Evolutionary conservation across 2,888 invertebrate genomes (phyloP).

Genomic region (Conomelus anceps): DNA sequence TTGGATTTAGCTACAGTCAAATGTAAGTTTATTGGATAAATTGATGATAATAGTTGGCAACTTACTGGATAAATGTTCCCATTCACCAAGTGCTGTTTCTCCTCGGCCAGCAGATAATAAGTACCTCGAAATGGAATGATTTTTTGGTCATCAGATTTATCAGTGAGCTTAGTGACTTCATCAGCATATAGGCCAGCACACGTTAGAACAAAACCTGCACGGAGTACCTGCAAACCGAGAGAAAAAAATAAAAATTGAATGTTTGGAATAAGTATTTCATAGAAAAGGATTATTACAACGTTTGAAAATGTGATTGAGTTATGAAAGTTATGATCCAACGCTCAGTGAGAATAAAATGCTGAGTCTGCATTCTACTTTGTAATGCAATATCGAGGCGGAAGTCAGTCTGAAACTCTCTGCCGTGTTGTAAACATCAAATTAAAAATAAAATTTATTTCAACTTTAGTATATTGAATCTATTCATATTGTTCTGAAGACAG

Average conservation of each 20-base stretch:
- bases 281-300: no score
- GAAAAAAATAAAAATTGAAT: no score
- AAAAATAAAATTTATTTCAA: neutral
- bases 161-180: conserved; percentile 78
- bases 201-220: conserved; percentile 78
- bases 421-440: neutral
- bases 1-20: no score
- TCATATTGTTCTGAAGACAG: no score
- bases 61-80: conserved; percentile 91
- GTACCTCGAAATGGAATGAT: conserved; percentile 97
- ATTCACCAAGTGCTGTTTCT: conserved; percentile 69
- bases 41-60: no score
- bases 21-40: no score
- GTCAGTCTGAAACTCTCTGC: neutral
- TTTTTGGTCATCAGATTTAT: conserved; percentile 69
- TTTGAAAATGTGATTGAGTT: neutral
- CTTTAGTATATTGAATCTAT: neutral
- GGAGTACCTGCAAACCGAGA: conserved; percentile 36
- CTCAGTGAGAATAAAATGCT: neutral
- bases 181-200: conserved; percentile 96
- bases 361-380: neutral
- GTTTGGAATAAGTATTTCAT: no score
- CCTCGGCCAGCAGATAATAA: conserved; percentile 74
- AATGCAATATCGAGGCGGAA: neutral
- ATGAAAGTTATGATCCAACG: neutral